Evolutionary conservation across 2,113 vertebrate genomes (phyloP).

Genomic region (Brienomyrus brachyistius): DNA sequence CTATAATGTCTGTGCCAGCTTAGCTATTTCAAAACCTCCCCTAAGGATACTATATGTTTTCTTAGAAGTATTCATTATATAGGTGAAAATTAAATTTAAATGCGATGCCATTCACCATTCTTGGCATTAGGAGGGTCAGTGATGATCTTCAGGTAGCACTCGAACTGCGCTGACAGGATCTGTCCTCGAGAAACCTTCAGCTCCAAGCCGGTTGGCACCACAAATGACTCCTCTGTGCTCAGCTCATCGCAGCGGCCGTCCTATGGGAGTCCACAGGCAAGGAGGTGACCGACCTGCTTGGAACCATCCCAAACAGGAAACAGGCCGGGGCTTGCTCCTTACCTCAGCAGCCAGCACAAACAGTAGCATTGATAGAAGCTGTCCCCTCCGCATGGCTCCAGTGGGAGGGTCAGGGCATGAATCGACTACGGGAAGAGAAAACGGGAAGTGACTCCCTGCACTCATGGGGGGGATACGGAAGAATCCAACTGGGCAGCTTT

Average conservation of each 20-base stretch:
- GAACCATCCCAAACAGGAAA: not conserved
- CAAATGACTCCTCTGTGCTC: not conserved
- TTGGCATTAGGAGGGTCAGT: constrained; percentile 44
- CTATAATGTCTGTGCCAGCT: not conserved
- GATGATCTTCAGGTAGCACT: constrained; percentile 69
- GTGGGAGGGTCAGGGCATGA: constrained; percentile 33
- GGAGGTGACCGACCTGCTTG: not conserved
- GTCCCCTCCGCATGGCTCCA: constrained; percentile 47
- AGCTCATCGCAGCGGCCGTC: constrained; percentile 42
- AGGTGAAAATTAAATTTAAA: not conserved
- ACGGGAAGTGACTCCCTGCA: not conserved
- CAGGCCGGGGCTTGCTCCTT: constrained; percentile 11
- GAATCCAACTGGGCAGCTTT: not conserved
- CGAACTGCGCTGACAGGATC: constrained; percentile 65
- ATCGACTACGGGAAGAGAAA: constrained; percentile 16
- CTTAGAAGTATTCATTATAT: not conserved
- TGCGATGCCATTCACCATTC: constrained; percentile 38
- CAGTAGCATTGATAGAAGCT: constrained; percentile 37
- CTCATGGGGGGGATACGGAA: not conserved
- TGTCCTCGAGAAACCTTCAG: constrained; percentile 31
- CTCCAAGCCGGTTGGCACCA: constrained; percentile 6
- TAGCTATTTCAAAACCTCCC: not conserved
- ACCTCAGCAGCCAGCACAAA: constrained; percentile 40
- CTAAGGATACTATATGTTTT: not conserved
- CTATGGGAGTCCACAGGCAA: constrained; percentile 27